Evolutionary conservation across 2,888 invertebrate species (phyloP), one percentile per base, ranked within the genome.

Genomic region (Barypeithes pellucidus): DNA sequence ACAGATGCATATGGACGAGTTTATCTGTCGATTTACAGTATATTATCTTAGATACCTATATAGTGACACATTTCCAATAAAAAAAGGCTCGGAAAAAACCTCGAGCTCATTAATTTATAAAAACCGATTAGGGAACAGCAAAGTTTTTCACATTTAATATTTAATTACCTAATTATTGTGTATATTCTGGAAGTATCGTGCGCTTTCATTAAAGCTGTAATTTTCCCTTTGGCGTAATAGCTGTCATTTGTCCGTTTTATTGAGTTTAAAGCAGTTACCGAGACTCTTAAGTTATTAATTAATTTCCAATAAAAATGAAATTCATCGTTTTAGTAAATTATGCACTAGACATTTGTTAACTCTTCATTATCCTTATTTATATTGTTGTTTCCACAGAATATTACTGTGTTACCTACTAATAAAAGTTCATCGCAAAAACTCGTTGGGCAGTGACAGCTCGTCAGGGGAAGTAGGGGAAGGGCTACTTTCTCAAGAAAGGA

Each of bases 141-240:
- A 47, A 47, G 11, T 47, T 12, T 16, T 47, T 47, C 36, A 12
- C 16, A 18, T 47, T 61, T 57, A 68, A 47, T 43, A 61, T 61
- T 68, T 24, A 68, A 68, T 12, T 14, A 9, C 18, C 16, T 45
- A 36, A 68, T 68, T 60, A 68, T 68, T 68, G 68, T 68, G 68
- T 68, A 68, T 68, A 68, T 36, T 47, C 16, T 12, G 20, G 62
- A 52, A 61, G 50, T 39, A 39, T 39, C 20, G 62, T 60, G 63
- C 47, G 20, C 36, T 65, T 36, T 41, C 16, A 33, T 69, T 52
- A 52, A 61, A 50, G 20, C 69, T 45, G n/a, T 50, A 62, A 62
- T 50, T 60, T 60, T 52, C 33, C 39, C 12, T 8, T 14, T 14
- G 45, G 14, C 29, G 22, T 62, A 62, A 62, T 62, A 39, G 62